Percentiles rank a stretch among this genome's conserved stretches.
Evolutionary conservation across 2,888 invertebrate species (phyloP).

Genomic region (Tillus elongatus): DNA sequence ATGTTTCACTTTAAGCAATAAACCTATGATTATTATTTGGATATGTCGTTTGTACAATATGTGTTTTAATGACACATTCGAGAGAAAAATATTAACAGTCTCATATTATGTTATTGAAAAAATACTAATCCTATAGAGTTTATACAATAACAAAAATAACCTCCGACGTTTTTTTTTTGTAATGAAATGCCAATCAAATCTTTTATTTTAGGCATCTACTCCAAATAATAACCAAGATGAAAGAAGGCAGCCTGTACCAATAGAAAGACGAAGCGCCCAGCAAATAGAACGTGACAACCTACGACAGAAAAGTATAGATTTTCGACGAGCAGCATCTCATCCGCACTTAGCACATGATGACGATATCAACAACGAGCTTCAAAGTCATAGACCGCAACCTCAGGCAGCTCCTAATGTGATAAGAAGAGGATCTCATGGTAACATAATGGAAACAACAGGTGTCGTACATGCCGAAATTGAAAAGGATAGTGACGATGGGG

Average conservation of each 20-base stretch:
- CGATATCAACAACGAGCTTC: conserved; percentile 30
- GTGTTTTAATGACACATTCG: too few relatives aligned
- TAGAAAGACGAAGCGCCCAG: conserved; percentile 52
- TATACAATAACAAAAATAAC: too few relatives aligned
- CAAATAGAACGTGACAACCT: conserved; percentile 53
- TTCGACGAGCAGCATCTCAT: conserved; percentile 54
- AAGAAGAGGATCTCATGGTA: conserved; percentile 52
- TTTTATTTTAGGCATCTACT: too few relatives aligned
- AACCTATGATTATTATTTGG: too few relatives aligned
- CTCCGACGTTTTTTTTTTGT: too few relatives aligned
- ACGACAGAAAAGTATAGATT: conserved; percentile 50
- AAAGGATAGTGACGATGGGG: conserved; percentile 45
- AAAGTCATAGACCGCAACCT: conserved; percentile 32
- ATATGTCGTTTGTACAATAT: too few relatives aligned
- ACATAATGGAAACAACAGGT: conserved; percentile 47
- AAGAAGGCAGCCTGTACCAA: conserved; percentile 21
- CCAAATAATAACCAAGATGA: too few relatives aligned
- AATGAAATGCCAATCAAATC: too few relatives aligned
- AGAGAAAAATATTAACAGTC: too few relatives aligned
- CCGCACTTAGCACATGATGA: conserved; percentile 55
- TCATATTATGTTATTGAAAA: too few relatives aligned
- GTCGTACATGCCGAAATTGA: conserved; percentile 22
- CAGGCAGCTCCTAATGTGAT: conserved; percentile 36
- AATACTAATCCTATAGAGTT: too few relatives aligned
- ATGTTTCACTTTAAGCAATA: too few relatives aligned